Base-by-base conservation (phyloP, 2,888 invertebrate genomes). In the Hydropsyche betteni region DNA sequence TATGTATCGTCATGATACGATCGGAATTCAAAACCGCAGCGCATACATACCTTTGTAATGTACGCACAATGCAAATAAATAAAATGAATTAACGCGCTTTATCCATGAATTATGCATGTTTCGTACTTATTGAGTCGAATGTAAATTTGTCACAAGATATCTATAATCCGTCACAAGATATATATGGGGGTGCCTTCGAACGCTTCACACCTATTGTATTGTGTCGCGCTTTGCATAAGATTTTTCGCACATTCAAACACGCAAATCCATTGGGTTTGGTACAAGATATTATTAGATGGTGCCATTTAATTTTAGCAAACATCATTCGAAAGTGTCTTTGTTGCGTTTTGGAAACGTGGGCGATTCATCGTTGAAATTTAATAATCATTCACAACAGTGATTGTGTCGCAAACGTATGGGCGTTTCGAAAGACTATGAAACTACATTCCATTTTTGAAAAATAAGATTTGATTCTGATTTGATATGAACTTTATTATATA, bases 61-160 rank as follows among this genome's bases (percentile, higher is more conserved):
- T 44, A 44, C 44, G 44, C 44, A 44, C 44, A 44, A 44, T 44
- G 44, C 58, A 24, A 16, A 24, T 58, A 14, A 58, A 58, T 16
- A 58, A 53, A 44, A 58, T 24, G 24, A 58, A 58, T 58, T 58
- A 58, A 24, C 58, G 24, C 24, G 16, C 16, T 58, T 58, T 16
- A 58, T 58, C 44, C 58, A 58, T 58, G 58, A 14, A 58, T 58
- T 58, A 58, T 58, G 58, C 58, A 58, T 58, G 24, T 58, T 53
- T n/a, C 4, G 24, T 24, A 24, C 58, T n/a, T 58, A 58, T 24
- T 14, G 24, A 58, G 58, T 44, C 58, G 58, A 58, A 58, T 58
- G 58, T 16, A 58, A 58, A 58, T 58, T 58, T 24, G 58, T 24
- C 16, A 58, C 16, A 58, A 24, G 44, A 10, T 10, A 44, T 44